Conservation (phyloP, 1,140 invertebrate species). For the Anthonomus grandis region DNA sequence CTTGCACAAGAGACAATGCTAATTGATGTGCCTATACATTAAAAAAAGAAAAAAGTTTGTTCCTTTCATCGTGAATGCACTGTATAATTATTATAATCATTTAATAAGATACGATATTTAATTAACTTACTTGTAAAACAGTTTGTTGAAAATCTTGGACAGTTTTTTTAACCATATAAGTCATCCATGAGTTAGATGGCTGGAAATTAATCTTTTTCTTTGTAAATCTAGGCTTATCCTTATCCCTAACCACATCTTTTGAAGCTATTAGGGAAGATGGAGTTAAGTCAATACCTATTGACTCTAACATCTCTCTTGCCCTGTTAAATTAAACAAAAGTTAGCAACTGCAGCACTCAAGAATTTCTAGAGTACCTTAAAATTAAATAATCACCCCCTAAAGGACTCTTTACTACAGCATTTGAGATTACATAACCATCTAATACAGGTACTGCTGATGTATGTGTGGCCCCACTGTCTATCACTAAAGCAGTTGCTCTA, state of each 20-base stretch:
- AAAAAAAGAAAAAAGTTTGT: too few relatives aligned
- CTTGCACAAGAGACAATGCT: too few relatives aligned
- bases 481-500: constrained; percentile 82
- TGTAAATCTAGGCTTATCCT: constrained; percentile 77
- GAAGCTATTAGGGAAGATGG: constrained; percentile 78
- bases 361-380: constrained; percentile 14
- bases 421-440: constrained; percentile 87
- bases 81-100: too few relatives aligned
- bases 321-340: constrained; percentile 65
- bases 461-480: constrained; percentile 91
- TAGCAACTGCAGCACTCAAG: background rate
- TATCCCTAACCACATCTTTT: constrained; percentile 80
- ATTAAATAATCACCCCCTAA: constrained; percentile 60
- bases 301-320: constrained; percentile 74
- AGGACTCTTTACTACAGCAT: constrained; percentile 88
- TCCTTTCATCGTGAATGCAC: too few relatives aligned
- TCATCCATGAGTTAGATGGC: constrained; percentile 80
- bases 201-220: constrained; percentile 77
- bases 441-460: constrained; percentile 89
- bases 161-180: constrained; percentile 80
- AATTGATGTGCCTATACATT: too few relatives aligned
- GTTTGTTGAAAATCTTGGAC: constrained; percentile 82
- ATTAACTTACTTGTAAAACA: constrained; percentile 63
- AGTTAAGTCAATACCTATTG: constrained; percentile 79
- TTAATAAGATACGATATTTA: too few relatives aligned